Evolutionary conservation across 2,797 vertebrate genomes (phyloP).

Genomic region (Helarctos malayanus): DNA sequence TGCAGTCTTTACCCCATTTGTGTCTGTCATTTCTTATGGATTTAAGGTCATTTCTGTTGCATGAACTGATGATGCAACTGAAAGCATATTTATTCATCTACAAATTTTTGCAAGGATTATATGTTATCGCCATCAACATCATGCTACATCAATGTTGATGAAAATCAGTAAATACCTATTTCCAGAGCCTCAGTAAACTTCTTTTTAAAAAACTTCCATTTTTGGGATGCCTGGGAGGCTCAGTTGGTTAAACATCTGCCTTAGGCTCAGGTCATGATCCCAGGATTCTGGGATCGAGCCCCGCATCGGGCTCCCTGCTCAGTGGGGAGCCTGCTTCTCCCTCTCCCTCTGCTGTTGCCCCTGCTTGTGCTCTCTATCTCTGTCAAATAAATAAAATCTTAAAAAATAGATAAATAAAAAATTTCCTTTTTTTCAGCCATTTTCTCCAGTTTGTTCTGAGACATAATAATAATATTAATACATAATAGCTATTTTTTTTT

Average conservation of each 20-base stretch:
- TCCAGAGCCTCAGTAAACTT: neutral
- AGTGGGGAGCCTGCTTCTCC: too few relatives aligned
- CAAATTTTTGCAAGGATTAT: slow-evolving; percentile 47
- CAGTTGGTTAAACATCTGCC: too few relatives aligned
- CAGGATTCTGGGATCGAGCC: too few relatives aligned
- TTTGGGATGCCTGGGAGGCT: neutral
- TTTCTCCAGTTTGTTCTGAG: slow-evolving; percentile 41
- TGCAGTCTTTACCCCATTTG: neutral
- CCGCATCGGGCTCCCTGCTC: too few relatives aligned
- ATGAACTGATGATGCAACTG: slow-evolving; percentile 37
- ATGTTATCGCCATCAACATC: neutral
- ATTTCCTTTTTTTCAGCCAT: neutral
- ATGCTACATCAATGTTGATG: neutral
- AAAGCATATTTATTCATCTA: slow-evolving; percentile 32
- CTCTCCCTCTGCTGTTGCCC: too few relatives aligned
- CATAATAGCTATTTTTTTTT: neutral
- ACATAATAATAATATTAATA: neutral
- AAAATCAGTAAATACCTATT: slow-evolving; percentile 8
- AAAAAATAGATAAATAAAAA: neutral
- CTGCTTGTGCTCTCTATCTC: too few relatives aligned
- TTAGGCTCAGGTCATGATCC: too few relatives aligned
- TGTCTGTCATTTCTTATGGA: neutral
- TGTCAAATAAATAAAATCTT: too few relatives aligned
- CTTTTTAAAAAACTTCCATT: neutral
- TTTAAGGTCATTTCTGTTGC: slow-evolving; percentile 49